Evolutionary conservation across 2,888 invertebrate species (phyloP).

Genomic region (Drosophila nr. perissopoda): DNA sequence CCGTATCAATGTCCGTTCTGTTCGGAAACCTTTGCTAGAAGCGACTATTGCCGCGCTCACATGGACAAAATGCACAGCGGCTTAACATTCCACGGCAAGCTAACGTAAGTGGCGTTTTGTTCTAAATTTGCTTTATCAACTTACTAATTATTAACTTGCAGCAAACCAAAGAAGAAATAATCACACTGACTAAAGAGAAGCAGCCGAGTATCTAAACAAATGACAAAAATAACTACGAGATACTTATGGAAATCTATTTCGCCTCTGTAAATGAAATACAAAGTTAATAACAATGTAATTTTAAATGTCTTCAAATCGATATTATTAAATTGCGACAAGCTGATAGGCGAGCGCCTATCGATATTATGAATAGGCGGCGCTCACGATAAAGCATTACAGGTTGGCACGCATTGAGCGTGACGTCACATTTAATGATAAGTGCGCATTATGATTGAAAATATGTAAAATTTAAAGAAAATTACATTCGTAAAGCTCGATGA

Average conservation of each 20-base stretch:
- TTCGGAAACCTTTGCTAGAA: conserved; percentile 13
- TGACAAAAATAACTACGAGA: background rate
- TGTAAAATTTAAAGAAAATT: background rate
- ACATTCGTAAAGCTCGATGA: background rate
- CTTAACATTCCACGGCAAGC: conserved; percentile 2
- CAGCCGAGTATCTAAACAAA: background rate
- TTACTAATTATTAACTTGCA: background rate
- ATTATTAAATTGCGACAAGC: background rate
- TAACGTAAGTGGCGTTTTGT: conserved; percentile 9
- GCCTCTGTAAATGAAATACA: background rate
- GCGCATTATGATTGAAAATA: background rate
- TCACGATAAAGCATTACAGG: background rate
- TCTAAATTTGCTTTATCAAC: background rate
- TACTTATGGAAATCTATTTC: background rate
- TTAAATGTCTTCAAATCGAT: conserved; percentile 3
- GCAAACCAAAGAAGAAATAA: background rate
- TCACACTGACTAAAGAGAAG: background rate
- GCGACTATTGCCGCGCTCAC: conserved; percentile 31
- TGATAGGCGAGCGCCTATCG: conserved; percentile 1
- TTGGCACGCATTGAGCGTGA: background rate
- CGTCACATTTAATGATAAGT: background rate
- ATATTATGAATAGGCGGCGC: background rate
- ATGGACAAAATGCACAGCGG: conserved; percentile 17
- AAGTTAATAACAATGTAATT: background rate
- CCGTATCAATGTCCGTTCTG: conserved; percentile 39